phyloP scores from a whole-genome alignment of 2,113 vertebrate genomes.

The Mesoclemmys tuberculata region DNA sequence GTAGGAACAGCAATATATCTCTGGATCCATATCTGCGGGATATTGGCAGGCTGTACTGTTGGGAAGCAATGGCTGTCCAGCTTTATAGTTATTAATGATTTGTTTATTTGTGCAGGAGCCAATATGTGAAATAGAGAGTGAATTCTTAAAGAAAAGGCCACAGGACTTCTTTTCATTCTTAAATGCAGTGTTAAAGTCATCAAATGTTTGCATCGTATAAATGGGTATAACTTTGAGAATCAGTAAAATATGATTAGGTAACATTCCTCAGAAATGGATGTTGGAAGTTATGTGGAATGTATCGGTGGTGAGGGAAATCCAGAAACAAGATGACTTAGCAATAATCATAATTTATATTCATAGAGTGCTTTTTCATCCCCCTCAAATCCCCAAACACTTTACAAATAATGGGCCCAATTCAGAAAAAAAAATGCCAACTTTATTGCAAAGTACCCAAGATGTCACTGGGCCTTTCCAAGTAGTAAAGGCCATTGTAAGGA shows the following conservation, averaged over 20 bases:
- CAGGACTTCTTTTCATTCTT: constrained; percentile 14
- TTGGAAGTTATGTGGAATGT: not conserved
- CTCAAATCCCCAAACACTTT: rapidly evolving
- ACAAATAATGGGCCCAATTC: not conserved
- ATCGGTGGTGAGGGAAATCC: not conserved
- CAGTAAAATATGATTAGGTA: not conserved
- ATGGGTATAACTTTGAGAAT: not conserved
- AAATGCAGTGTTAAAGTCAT: constrained; percentile 43
- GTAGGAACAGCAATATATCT: constrained; percentile 18
- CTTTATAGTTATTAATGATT: constrained; percentile 22
- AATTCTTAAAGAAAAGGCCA: constrained; percentile 55
- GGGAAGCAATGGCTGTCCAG: constrained; percentile 9
- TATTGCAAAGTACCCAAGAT: not conserved
- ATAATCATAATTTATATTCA: not conserved
- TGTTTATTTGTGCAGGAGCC: constrained; percentile 65
- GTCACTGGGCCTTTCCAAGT: not conserved
- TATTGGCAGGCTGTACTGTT: constrained; percentile 32
- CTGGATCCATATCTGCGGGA: constrained; percentile 41
- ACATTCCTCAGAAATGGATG: not conserved
- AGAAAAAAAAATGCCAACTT: not conserved
- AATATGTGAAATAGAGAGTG: constrained; percentile 41
- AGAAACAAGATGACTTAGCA: not conserved
- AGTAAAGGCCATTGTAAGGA: not conserved
- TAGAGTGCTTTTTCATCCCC: not conserved
- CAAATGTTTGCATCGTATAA: constrained; percentile 54